Evolutionary conservation across 2,888 invertebrate genomes (phyloP).

Genomic region (Drosophila leonis): DNA sequence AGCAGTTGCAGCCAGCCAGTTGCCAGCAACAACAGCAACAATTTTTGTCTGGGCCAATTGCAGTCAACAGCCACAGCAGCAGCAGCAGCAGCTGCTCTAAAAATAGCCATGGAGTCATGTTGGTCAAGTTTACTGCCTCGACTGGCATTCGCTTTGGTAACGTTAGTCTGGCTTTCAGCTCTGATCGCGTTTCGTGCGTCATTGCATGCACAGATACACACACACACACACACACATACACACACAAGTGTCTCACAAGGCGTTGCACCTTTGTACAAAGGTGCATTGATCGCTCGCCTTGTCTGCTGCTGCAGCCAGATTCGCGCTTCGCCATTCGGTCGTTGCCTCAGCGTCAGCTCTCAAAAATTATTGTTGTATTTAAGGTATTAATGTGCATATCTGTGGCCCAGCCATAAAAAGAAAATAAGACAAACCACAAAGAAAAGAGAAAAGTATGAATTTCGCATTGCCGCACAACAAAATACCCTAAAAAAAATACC

Average conservation of each 20-base stretch:
- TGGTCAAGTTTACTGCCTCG: conserved; percentile 62
- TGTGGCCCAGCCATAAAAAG: conserved; percentile 20
- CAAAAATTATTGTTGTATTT: conserved; percentile 56
- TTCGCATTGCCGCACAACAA: not conserved
- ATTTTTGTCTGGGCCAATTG: conserved; percentile 56
- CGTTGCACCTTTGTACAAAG: conserved; percentile 77
- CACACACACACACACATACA: conserved; percentile 13
- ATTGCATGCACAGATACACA: conserved; percentile 60
- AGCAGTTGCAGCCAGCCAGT: conserved; percentile 2
- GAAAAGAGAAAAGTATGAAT: conserved; percentile 2
- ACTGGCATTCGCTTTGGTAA: conserved; percentile 9
- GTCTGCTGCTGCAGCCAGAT: conserved; percentile 32
- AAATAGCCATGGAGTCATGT: conserved; percentile 72
- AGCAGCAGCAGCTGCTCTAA: conserved; percentile 54
- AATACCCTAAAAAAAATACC: conserved; percentile 8
- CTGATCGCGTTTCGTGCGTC: conserved; percentile 80
- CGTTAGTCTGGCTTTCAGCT: conserved; percentile 34
- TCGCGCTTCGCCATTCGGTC: conserved; percentile 39
- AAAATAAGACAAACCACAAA: conserved; percentile 12
- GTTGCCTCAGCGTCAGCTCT: conserved; percentile 41
- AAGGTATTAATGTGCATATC: conserved; percentile 45
- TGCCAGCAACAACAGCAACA: not conserved
- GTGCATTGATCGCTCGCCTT: conserved; percentile 77
- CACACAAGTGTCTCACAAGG: conserved; percentile 52
- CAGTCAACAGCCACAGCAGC: conserved; percentile 21